Conservation (phyloP, 2,113 vertebrate genomes). For the Albula glossodonta region DNA sequence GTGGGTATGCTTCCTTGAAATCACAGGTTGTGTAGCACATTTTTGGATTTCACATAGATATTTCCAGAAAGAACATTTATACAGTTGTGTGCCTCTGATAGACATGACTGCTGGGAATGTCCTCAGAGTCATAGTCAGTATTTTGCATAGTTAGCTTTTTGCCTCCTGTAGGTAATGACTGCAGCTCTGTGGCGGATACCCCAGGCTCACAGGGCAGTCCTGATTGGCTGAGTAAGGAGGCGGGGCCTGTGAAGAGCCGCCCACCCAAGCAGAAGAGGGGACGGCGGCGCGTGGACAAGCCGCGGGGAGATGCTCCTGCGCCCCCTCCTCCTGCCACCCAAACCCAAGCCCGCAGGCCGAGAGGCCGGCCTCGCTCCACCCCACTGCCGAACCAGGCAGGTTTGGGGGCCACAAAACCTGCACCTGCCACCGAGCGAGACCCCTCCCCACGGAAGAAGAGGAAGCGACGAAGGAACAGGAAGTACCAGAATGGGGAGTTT, state of each 20-base stretch:
- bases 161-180: constrained; percentile 53
- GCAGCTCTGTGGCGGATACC: constrained; percentile 27
- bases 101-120: too few species aligned
- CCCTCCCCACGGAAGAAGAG: constrained; percentile 79
- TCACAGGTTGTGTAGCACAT: too few species aligned
- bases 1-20: too few species aligned
- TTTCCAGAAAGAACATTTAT: too few species aligned
- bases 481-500: constrained; percentile 93
- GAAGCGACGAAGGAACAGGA: constrained; percentile 84
- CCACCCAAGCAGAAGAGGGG: constrained; percentile 65
- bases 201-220: constrained; percentile 42
- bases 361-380: constrained; percentile 70
- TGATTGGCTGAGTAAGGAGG: constrained; percentile 48
- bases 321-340: constrained; percentile 52
- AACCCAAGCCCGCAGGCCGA: constrained; percentile 56
- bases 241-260: constrained; percentile 43
- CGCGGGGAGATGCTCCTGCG: constrained; percentile 61
- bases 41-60: too few species aligned
- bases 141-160: neutral
- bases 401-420: constrained; percentile 48
- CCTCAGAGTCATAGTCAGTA: too few species aligned
- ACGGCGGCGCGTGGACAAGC: constrained; percentile 62
- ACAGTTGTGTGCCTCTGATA: too few species aligned
- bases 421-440: constrained; percentile 37
- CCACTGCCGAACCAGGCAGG: constrained; percentile 47